Percentiles rank a stretch among this genome's conserved stretches.
These are phyloP conservation scores for Platycercus adscitus DNA, from an alignment of 2,113 vertebrate species.

Conservation along the genomic window DNA sequence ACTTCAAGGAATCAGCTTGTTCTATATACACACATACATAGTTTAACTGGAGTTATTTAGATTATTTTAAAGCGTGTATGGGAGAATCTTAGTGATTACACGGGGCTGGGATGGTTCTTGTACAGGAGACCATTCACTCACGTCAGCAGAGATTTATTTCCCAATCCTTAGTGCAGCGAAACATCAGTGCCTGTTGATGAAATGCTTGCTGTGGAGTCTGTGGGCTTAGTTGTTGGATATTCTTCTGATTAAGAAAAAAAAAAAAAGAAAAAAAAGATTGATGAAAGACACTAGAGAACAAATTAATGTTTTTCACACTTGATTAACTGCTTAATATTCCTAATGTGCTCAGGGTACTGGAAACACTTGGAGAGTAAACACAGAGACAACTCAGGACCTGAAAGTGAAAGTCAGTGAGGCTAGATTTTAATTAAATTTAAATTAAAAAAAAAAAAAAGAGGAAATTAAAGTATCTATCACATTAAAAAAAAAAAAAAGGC, in stretches of 20 bases:
- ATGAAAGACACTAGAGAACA: constrained; percentile 18
- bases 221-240: background rate
- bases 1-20: background rate
- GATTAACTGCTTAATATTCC: constrained; percentile 71
- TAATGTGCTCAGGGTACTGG: constrained; percentile 44
- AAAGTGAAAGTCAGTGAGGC: constrained; percentile 44
- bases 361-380: constrained; percentile 60
- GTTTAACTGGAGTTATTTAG: background rate
- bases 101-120: background rate
- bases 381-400: constrained; percentile 19
- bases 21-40: background rate
- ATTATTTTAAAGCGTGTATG: background rate
- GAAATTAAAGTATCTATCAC: constrained; percentile 56
- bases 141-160: background rate
- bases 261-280: constrained; percentile 4
- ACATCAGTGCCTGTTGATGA: constrained; percentile 7
- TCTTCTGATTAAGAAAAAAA: constrained; percentile 40
- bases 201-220: background rate
- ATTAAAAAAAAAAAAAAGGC: background rate
- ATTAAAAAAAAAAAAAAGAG: constrained; percentile 52
- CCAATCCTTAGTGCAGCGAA: background rate
- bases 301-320: constrained; percentile 66
- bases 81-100: background rate
- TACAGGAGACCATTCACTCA: background rate
- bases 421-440: constrained; percentile 67